phyloP scores from a whole-genome alignment of 2,888 invertebrate genomes.

The Amblyjoppa fuscipennis region DNA sequence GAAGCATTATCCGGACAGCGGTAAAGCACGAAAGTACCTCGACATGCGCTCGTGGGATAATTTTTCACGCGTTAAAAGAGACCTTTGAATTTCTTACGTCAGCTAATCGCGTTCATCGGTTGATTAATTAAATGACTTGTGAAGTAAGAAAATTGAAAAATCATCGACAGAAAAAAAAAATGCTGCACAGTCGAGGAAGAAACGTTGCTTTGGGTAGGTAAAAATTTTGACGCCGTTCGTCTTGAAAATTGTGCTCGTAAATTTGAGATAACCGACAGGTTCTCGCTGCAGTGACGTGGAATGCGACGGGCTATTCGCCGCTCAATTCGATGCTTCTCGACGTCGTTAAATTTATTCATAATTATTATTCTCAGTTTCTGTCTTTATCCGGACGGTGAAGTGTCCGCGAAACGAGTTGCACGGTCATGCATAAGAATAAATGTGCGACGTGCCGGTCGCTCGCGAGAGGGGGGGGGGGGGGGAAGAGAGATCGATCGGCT shows the following conservation, averaged over 20 bases:
- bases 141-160: no score
- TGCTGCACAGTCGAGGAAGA: no score
- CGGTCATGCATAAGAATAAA: not conserved
- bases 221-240: no score
- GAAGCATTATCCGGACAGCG: no score
- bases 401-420: not conserved
- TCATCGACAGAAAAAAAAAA: no score
- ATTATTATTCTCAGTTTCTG: conserved; percentile 1
- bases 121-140: no score
- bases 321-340: conserved; percentile 5
- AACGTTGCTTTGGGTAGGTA: no score
- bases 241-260: not conserved
- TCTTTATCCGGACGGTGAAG: not conserved
- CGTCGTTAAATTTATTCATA: conserved; percentile 3
- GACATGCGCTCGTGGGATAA: not conserved
- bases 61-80: not conserved
- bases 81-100: no score
- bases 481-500: no score
- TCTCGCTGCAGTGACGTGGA: not conserved
- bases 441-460: not conserved
- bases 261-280: not conserved
- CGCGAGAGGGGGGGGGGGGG: no score
- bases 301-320: not conserved
- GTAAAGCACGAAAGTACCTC: not conserved
- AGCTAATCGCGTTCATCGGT: not conserved